Evolutionary conservation across 2,113 vertebrate species (phyloP).

Genomic region (Nipponia nippon): DNA sequence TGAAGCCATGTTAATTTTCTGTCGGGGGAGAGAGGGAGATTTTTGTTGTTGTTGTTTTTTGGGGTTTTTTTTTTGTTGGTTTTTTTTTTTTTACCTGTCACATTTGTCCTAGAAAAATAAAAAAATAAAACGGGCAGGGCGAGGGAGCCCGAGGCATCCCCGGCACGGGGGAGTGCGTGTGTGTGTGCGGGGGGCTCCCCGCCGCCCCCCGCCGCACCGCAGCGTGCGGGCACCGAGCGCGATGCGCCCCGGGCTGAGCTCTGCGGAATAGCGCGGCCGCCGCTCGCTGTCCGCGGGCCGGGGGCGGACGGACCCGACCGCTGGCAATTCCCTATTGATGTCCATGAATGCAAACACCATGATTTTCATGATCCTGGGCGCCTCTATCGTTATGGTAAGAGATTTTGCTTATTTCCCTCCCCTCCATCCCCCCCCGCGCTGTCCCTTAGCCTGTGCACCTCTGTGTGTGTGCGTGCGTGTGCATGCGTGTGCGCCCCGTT

Average conservation of each 20-base stretch:
- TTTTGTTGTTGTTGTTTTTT: background rate
- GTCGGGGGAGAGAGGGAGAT: background rate
- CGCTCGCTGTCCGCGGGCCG: background rate
- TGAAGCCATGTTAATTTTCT: background rate
- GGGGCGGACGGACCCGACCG: conserved; percentile 56
- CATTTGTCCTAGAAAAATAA: background rate
- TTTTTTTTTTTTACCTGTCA: background rate
- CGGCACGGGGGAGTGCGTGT: background rate
- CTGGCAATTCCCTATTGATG: conserved; percentile 82
- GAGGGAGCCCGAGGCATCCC: background rate
- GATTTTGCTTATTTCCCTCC: background rate
- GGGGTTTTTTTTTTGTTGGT: background rate
- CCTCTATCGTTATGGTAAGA: conserved; percentile 98
- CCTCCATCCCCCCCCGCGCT: background rate
- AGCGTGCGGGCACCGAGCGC: background rate
- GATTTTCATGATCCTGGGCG: conserved; percentile 99
- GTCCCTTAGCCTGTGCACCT: background rate
- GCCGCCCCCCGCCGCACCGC: background rate
- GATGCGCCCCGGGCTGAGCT: conserved; percentile 13
- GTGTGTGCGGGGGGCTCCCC: background rate
- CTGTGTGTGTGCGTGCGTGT: background rate
- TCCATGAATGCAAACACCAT: conserved; percentile 98
- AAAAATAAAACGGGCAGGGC: background rate
- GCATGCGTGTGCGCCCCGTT: background rate
- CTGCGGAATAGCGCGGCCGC: conserved; percentile 45